Evolutionary conservation across 2,113 vertebrate species (phyloP).

Genomic region (Trogon melanurus): DNA sequence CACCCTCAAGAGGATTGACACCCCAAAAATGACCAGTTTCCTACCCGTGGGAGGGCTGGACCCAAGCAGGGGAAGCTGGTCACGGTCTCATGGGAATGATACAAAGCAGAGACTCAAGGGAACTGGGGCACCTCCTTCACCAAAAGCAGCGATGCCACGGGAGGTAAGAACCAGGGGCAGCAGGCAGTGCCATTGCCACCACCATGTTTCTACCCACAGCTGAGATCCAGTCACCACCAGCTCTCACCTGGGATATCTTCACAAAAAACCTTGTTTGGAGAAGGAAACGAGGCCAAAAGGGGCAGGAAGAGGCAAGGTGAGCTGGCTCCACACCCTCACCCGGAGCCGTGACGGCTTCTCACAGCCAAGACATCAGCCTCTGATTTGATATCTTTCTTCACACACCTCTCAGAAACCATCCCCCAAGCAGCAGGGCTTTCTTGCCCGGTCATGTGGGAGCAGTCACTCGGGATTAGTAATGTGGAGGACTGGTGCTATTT

Average conservation of each 20-base stretch:
- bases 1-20: rapidly evolving
- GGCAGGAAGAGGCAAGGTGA: constrained; percentile 49
- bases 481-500: background rate
- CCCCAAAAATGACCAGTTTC: background rate
- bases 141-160: rapidly evolving
- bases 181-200: background rate
- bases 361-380: background rate
- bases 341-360: background rate
- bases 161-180: background rate
- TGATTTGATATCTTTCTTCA: background rate
- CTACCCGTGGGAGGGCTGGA: background rate
- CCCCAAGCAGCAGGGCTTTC: background rate
- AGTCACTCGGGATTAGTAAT: background rate
- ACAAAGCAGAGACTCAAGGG: background rate
- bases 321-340: constrained; percentile 20
- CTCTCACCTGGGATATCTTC: background rate
- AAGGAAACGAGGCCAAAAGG: background rate
- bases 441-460: constrained; percentile 26
- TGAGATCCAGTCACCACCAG: background rate
- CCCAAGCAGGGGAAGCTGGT: background rate
- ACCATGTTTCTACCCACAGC: background rate
- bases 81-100: rapidly evolving
- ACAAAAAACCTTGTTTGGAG: background rate
- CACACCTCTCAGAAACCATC: background rate
- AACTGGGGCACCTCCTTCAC: background rate